Conservation (phyloP, 2,888 invertebrate species). For the Amiota minor region DNA sequence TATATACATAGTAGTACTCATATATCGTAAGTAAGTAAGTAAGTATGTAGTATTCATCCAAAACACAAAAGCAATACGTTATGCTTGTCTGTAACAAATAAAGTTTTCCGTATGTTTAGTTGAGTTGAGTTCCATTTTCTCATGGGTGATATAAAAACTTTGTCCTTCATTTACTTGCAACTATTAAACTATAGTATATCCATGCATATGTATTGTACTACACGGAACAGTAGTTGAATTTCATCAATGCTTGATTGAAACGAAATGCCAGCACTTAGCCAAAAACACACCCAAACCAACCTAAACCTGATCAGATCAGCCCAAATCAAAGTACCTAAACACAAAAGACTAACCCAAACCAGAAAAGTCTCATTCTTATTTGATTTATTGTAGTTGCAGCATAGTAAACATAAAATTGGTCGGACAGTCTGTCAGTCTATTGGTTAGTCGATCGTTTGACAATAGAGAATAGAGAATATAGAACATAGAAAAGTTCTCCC, state of each 20-base stretch:
- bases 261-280: conserved; percentile 24
- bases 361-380: too few relatives aligned
- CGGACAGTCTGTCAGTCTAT: too few relatives aligned
- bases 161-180: conserved; percentile 25
- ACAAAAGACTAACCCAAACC: too few relatives aligned
- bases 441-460: background rate
- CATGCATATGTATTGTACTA: background rate
- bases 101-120: conserved; percentile 22
- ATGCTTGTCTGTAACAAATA: conserved; percentile 16
- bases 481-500: too few relatives aligned
- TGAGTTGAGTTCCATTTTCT: background rate
- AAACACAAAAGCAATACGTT: conserved; percentile 6
- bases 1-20: too few relatives aligned
- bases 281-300: background rate
- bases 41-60: too few relatives aligned
- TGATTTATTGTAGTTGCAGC: too few relatives aligned
- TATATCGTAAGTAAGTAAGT: too few relatives aligned
- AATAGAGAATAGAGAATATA: background rate
- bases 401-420: too few relatives aligned
- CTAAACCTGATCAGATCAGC: too few relatives aligned
- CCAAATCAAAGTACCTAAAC: too few relatives aligned
- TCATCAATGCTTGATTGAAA: conserved; percentile 26
- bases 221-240: conserved; percentile 5
- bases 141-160: conserved; percentile 19
- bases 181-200: conserved; percentile 19